Percentiles rank a stretch among this genome's conserved stretches.
These are phyloP conservation scores for Drosophila kuntzei DNA, from an alignment of 2,888 invertebrate genomes.

Conservation along the genomic window DNA sequence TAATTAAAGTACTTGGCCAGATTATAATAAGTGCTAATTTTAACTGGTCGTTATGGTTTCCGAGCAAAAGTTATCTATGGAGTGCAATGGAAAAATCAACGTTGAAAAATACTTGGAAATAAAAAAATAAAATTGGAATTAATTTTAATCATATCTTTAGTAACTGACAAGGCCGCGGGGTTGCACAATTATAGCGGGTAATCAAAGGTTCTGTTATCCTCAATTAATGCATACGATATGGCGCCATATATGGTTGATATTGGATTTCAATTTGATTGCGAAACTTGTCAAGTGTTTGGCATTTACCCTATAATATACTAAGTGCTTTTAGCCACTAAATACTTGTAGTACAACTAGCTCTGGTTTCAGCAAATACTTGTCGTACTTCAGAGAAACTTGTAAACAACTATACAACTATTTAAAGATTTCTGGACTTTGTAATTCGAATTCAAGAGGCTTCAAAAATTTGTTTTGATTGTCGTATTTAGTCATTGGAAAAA, in stretches of 20 bases:
- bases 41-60: slow-evolving; percentile 26
- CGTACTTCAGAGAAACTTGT: slow-evolving; percentile 8
- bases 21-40: slow-evolving; percentile 25
- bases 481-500: slow-evolving; percentile 15
- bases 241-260: slow-evolving; percentile 26
- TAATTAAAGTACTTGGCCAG: slow-evolving; percentile 24
- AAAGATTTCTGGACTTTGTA: slow-evolving; percentile 17
- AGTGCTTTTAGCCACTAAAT: slow-evolving; percentile 17
- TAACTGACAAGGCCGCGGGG: slow-evolving; percentile 14
- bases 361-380: neutral
- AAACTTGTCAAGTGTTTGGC: slow-evolving; percentile 4
- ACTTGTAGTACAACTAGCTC: slow-evolving; percentile 5
- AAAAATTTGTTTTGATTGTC: slow-evolving; percentile 7
- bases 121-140: slow-evolving; percentile 9
- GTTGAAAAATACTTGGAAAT: slow-evolving; percentile 19
- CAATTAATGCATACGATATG: slow-evolving; percentile 23
- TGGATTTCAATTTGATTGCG: slow-evolving; percentile 15
- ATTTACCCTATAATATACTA: slow-evolving; percentile 1
- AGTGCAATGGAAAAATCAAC: slow-evolving; percentile 22
- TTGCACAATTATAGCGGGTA: slow-evolving; percentile 25
- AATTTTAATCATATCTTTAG: slow-evolving; percentile 23
- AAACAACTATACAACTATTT: slow-evolving; percentile 21
- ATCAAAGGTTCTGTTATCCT: slow-evolving; percentile 30
- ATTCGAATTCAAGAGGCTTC: slow-evolving; percentile 6
- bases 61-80: slow-evolving; percentile 31